phyloP scores from a whole-genome alignment of 2,888 invertebrate genomes.

The Heteromurus nitidus region DNA sequence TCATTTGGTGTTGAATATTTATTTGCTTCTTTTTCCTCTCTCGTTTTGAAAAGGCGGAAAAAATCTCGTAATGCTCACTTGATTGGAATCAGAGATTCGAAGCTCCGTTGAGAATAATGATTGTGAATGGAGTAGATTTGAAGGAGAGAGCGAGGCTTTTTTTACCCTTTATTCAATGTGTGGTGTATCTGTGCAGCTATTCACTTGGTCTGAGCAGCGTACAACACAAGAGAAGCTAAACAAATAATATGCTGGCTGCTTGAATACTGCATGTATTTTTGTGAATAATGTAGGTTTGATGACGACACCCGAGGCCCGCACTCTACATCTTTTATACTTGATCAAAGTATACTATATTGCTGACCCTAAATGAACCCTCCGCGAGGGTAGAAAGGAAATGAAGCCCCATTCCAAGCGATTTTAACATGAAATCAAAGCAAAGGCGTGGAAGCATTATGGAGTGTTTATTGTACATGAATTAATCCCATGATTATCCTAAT shows the following conservation, averaged over 20 bases:
- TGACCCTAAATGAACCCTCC: background rate
- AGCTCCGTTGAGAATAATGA: no score
- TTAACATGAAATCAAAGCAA: slow-evolving; percentile 11
- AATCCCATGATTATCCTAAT: slow-evolving; percentile 53
- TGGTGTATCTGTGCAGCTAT: no score
- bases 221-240: no score
- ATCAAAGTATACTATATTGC: no score
- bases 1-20: slow-evolving; percentile 42
- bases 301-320: background rate
- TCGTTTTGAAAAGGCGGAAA: slow-evolving; percentile 2
- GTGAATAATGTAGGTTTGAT: no score
- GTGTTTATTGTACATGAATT: slow-evolving; percentile 66
- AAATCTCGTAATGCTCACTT: background rate
- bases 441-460: slow-evolving; percentile 59
- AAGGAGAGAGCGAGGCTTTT: no score
- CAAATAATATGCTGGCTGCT: no score
- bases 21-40: slow-evolving; percentile 19
- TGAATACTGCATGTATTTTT: no score
- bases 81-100: no score
- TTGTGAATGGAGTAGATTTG: no score
- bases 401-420: background rate
- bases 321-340: background rate
- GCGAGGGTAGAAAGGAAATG: background rate
- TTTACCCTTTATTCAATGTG: no score
- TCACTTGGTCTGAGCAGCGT: no score